phyloP scores from a whole-genome alignment of 1,140 invertebrate species.

The Centruroides sculpturatus region DNA sequence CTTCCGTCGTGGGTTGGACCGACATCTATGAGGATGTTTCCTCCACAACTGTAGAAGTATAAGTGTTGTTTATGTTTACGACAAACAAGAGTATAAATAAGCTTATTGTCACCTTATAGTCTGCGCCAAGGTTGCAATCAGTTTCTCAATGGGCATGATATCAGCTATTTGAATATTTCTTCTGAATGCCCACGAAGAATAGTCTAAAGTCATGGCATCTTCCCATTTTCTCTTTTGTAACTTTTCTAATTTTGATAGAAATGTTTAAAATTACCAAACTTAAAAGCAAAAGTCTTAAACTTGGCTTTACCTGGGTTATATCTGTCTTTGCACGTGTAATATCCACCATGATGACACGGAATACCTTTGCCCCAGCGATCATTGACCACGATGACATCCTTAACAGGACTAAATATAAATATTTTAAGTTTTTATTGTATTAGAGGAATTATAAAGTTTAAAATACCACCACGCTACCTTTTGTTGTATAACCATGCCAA shows the following conservation, averaged over 20 bases:
- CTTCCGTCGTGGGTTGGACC: slow-evolving; percentile 80
- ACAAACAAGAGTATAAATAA: too few relatives aligned
- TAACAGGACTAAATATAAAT: slow-evolving; percentile 32
- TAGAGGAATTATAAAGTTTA: slow-evolving; percentile 17
- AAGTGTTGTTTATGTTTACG: too few relatives aligned
- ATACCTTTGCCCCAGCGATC: slow-evolving; percentile 38
- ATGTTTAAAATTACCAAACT: too few relatives aligned
- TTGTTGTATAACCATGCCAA: slow-evolving; percentile 90
- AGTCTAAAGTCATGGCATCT: slow-evolving; percentile 77
- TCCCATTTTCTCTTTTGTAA: slow-evolving; percentile 56
- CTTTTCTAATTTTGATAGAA: too few relatives aligned
- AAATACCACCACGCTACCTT: slow-evolving; percentile 33
- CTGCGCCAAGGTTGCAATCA: slow-evolving; percentile 37
- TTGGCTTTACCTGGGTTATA: slow-evolving; percentile 32
- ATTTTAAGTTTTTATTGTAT: not conserved
- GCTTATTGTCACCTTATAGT: too few relatives aligned
- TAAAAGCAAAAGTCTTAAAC: too few relatives aligned
- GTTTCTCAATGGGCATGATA: slow-evolving; percentile 50
- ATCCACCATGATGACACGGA: slow-evolving; percentile 38
- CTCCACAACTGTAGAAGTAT: slow-evolving; percentile 21
- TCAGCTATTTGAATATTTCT: slow-evolving; percentile 54
- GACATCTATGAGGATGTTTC: slow-evolving; percentile 73
- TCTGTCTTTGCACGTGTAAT: slow-evolving; percentile 34
- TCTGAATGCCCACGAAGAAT: slow-evolving; percentile 75
- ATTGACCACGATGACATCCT: slow-evolving; percentile 38